Evolutionary conservation across 1,140 invertebrate genomes (phyloP).

Genomic region (Zaprionus camerounensis): DNA sequence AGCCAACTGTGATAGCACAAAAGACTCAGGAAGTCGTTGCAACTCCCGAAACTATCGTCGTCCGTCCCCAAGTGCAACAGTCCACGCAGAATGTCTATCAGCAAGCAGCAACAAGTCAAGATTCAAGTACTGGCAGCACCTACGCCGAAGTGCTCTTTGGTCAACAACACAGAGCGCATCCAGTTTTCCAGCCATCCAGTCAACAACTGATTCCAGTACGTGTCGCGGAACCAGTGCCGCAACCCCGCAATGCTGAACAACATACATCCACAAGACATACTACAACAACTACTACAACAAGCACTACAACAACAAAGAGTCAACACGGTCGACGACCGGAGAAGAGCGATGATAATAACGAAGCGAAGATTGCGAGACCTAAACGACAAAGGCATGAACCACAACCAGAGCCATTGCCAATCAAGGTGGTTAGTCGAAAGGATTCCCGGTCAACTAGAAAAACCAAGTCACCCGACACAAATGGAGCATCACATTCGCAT

Average conservation of each 20-base stretch:
- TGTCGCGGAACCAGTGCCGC: constrained; percentile 54
- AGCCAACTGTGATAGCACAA: constrained; percentile 69
- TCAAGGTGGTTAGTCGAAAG: constrained; percentile 63
- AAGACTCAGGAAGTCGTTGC: constrained; percentile 34
- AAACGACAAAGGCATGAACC: constrained; percentile 63
- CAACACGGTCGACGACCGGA: constrained; percentile 46
- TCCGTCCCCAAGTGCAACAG: constrained; percentile 58
- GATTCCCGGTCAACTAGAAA: constrained; percentile 55
- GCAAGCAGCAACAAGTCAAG: constrained; percentile 44
- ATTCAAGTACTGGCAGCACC: constrained; percentile 70
- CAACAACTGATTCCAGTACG: constrained; percentile 82
- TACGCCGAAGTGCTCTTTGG: constrained; percentile 83
- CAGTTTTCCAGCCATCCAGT: constrained; percentile 86
- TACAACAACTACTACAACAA: constrained; percentile 35
- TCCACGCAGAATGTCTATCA: constrained; percentile 28
- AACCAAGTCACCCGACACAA: constrained; percentile 56
- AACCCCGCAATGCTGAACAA: constrained; percentile 47
- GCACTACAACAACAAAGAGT: constrained; percentile 43
- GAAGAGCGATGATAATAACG: constrained; percentile 69
- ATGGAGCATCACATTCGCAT: constrained; percentile 18
- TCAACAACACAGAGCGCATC: constrained; percentile 65
- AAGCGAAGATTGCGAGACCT: constrained; percentile 48
- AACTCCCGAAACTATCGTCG: constrained; percentile 32
- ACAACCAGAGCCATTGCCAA: constrained; percentile 65
- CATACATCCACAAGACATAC: constrained; percentile 6